A percentile compares a stretch with the other conserved stretches of the same genome.
Conservation (phyloP, 2,888 invertebrate species). For the Eupelmus urozonus region DNA sequence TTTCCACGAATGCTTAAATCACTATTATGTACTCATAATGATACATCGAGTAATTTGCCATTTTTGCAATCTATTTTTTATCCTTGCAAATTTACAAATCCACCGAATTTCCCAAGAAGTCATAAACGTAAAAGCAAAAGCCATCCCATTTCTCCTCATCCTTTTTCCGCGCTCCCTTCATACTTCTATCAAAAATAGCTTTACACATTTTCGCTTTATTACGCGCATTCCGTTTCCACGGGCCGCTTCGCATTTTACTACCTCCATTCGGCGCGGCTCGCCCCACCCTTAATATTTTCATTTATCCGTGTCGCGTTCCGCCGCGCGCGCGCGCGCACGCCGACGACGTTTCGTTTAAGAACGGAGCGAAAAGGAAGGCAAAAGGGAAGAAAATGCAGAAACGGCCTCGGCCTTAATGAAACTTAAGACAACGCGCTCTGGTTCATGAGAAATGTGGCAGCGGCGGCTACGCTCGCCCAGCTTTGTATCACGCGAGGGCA, state of each 20-base stretch:
- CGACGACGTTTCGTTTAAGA: slow-evolving; percentile 15
- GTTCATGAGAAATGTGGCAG: slow-evolving; percentile 51
- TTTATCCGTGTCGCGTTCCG: slow-evolving; percentile 45
- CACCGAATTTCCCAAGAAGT: too few relatives aligned
- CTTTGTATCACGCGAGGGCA: slow-evolving; percentile 50
- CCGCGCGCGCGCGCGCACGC: too few relatives aligned
- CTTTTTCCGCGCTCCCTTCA: neutral
- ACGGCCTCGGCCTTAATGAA: slow-evolving; percentile 57
- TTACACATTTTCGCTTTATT: slow-evolving; percentile 36
- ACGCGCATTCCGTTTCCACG: slow-evolving; percentile 26
- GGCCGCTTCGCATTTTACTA: slow-evolving; percentile 19
- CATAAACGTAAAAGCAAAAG: too few relatives aligned
- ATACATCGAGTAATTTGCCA: too few relatives aligned
- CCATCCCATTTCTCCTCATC: neutral
- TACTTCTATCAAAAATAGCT: slow-evolving; percentile 42
- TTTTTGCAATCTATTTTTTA: too few relatives aligned
- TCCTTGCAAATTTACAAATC: too few relatives aligned
- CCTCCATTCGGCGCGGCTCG: neutral
- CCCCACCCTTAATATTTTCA: slow-evolving; percentile 47
- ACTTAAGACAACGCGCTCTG: slow-evolving; percentile 47
- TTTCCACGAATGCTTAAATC: too few relatives aligned
- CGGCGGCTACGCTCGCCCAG: neutral
- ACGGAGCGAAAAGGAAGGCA: neutral
- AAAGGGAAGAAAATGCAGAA: slow-evolving; percentile 44
- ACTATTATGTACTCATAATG: too few relatives aligned